Percentiles rank a stretch among this genome's conserved stretches.
Evolutionary conservation across 2,113 vertebrate species (phyloP).

Genomic region (Neolamprologus caudopunctatus): DNA sequence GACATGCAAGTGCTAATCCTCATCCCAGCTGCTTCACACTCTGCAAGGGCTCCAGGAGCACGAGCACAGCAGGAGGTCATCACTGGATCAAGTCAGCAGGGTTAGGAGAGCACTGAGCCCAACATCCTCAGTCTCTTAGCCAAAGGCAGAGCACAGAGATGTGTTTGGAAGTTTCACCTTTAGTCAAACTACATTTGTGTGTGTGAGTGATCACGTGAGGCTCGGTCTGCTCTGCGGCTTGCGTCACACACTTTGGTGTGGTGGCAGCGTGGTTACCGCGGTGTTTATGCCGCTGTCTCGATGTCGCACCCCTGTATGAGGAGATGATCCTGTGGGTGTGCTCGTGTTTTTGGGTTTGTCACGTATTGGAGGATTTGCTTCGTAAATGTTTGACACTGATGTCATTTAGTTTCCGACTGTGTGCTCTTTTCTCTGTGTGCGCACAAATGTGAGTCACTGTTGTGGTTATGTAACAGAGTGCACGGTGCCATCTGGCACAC

Average conservation of each 20-base stretch:
- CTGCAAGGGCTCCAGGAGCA: neutral
- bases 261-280: neutral
- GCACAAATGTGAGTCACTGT: conserved; percentile 31
- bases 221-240: neutral
- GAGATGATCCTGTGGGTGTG: neutral
- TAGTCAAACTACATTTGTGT: neutral
- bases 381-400: neutral
- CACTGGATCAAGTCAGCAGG: neutral
- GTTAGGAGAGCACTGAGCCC: neutral
- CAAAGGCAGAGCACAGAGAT: fast-evolving
- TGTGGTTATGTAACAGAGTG: conserved; percentile 62
- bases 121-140: neutral
- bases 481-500: conserved; percentile 65
- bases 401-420: neutral
- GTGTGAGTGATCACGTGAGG: neutral
- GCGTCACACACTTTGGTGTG: conserved; percentile 1
- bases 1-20: neutral
- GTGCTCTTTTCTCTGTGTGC: neutral
- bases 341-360: neutral
- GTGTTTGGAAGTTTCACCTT: neutral
- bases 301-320: neutral
- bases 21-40: neutral
- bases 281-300: neutral
- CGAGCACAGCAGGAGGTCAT: neutral
- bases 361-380: neutral